These are phyloP conservation scores for Lasioglossum albipes DNA, from an alignment of 1,140 invertebrate genomes.

Conservation along the genomic window DNA sequence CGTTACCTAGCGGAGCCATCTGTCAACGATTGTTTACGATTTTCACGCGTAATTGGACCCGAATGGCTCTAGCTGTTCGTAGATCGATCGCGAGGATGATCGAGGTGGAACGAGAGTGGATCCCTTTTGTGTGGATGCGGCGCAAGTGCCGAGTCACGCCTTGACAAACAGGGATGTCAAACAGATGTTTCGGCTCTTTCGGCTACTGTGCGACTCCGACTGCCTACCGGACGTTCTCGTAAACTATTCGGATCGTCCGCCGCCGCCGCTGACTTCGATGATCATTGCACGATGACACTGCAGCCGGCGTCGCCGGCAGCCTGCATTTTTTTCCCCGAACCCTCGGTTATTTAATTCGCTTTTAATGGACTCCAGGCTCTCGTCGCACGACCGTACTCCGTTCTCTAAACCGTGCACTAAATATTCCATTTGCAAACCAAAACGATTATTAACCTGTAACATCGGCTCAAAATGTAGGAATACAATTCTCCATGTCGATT, in stretches of 20 bases:
- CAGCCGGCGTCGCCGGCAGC: slow-evolving; percentile 14
- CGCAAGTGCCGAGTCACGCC: slow-evolving; percentile 81
- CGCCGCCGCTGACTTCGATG: slow-evolving; percentile 45
- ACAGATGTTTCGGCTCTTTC: slow-evolving; percentile 76
- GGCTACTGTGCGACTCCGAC: slow-evolving; percentile 54
- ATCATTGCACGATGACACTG: slow-evolving; percentile 44
- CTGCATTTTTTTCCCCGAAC: not conserved
- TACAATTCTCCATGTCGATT: too few relatives aligned
- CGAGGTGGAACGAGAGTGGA: slow-evolving; percentile 54
- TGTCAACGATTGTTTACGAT: slow-evolving; percentile 73
- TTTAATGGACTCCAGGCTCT: not conserved
- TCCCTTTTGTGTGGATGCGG: slow-evolving; percentile 71
- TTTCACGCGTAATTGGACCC: slow-evolving; percentile 79
- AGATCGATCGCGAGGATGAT: slow-evolving; percentile 75
- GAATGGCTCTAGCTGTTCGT: slow-evolving; percentile 70
- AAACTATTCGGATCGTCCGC: slow-evolving; percentile 48
- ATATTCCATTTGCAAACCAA: too few relatives aligned
- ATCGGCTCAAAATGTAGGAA: too few relatives aligned
- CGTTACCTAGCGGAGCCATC: slow-evolving; percentile 39
- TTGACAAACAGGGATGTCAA: slow-evolving; percentile 81
- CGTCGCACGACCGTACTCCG: too few relatives aligned
- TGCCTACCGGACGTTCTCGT: slow-evolving; percentile 54
- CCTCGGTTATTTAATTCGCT: not conserved
- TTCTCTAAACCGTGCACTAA: too few relatives aligned
- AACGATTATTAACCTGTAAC: too few relatives aligned